These are phyloP conservation scores for Xestia rhomboidea DNA, from an alignment of 2,888 invertebrate genomes.

Conservation along the genomic window DNA sequence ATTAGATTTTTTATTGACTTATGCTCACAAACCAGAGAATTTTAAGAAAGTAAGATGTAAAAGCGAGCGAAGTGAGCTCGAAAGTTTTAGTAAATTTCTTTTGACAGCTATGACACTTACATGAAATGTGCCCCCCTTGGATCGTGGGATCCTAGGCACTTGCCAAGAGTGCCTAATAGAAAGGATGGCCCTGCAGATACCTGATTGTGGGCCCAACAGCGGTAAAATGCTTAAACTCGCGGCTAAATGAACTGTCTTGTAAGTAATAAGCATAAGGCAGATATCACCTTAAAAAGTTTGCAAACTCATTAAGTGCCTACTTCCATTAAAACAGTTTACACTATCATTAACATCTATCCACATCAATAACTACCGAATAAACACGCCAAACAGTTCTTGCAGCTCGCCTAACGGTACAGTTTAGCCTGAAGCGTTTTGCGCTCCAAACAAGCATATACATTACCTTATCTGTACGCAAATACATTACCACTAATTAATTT, in stretches of 20 bases:
- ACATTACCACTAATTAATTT: constrained; percentile 68
- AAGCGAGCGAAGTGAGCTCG: background rate
- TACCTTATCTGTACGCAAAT: constrained; percentile 63
- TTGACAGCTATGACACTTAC: background rate
- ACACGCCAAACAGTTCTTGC: constrained; percentile 39
- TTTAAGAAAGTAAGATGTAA: background rate
- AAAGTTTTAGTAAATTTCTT: background rate
- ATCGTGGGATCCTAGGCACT: background rate
- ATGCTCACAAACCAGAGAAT: background rate
- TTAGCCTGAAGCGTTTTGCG: constrained; percentile 36
- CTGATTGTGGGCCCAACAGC: background rate
- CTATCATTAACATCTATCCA: constrained; percentile 52
- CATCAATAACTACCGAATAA: constrained; percentile 56
- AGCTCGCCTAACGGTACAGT: constrained; percentile 50
- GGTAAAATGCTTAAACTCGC: background rate
- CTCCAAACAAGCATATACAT: constrained; percentile 53
- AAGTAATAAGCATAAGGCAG: background rate
- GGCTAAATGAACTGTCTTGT: background rate
- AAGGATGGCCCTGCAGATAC: background rate
- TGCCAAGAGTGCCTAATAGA: background rate
- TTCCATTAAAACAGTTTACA: constrained; percentile 44
- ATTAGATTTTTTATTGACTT: too few relatives aligned
- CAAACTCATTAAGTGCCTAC: constrained; percentile 20
- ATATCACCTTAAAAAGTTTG: constrained; percentile 8
- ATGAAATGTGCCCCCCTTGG: background rate